Conservation (phyloP, 1,140 invertebrate genomes). For the Neuroterus valhalla region DNA sequence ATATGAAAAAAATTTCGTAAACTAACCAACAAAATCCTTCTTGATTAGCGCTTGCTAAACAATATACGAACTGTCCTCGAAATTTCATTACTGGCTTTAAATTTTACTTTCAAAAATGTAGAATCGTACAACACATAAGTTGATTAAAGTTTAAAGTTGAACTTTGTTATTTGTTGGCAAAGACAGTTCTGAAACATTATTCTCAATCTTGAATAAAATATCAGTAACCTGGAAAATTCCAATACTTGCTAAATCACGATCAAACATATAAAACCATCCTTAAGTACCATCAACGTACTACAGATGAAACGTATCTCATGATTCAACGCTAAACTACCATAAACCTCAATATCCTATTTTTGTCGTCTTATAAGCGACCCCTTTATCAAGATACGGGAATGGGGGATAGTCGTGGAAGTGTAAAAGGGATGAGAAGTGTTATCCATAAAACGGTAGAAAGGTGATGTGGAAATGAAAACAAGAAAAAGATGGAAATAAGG, state of each 20-base stretch:
- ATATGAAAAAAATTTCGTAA: no score
- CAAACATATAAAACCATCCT: neutral
- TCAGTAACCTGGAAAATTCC: neutral
- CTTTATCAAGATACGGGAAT: slow-evolving; percentile 9
- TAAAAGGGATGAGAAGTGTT: neutral
- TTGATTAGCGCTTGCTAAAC: no score
- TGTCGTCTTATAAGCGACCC: slow-evolving; percentile 15
- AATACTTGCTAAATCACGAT: neutral
- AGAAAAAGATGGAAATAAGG: neutral
- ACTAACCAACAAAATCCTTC: no score
- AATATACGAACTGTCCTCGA: no score
- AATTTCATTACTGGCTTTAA: no score
- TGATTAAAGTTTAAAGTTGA: no score
- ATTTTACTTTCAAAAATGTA: no score
- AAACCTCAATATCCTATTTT: neutral
- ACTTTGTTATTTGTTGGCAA: no score
- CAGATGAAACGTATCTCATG: neutral
- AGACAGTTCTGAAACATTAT: neutral
- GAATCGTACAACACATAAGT: no score
- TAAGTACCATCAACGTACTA: neutral
- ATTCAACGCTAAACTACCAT: slow-evolving; percentile 1
- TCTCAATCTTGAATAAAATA: neutral
- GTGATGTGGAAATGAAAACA: slow-evolving; percentile 35
- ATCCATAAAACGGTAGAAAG: neutral
- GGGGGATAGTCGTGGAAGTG: neutral